These are phyloP conservation scores for Ceyx margarethae DNA, from an alignment of 2,113 vertebrate species.

Conservation along the genomic window DNA sequence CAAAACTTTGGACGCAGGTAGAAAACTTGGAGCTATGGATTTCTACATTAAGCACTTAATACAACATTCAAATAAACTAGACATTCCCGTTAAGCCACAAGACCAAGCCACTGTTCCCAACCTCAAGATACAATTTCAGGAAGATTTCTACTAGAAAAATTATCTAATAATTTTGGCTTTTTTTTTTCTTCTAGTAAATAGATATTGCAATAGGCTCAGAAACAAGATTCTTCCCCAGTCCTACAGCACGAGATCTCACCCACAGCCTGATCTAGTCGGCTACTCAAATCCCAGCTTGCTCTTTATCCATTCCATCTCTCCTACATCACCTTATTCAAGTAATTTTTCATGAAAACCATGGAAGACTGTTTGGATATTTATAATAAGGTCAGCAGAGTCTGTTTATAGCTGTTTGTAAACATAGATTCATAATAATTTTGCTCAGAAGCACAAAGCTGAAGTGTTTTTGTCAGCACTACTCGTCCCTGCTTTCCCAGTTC, in stretches of 20 bases:
- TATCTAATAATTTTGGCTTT: background rate
- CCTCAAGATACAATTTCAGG: background rate
- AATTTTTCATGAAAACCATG: conserved; percentile 7
- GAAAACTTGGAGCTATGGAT: background rate
- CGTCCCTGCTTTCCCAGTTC: background rate
- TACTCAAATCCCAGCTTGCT: background rate
- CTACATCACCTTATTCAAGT: background rate
- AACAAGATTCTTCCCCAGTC: background rate
- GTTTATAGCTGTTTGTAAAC: conserved; percentile 40
- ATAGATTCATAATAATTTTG: conserved; percentile 5
- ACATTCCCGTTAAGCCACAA: background rate
- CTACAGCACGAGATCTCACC: background rate
- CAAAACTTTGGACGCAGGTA: background rate
- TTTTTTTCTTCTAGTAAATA: background rate
- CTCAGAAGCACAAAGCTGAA: conserved; percentile 29
- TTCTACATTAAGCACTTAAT: background rate
- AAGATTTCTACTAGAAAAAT: background rate
- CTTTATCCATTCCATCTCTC: background rate
- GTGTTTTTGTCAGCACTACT: conserved; percentile 6
- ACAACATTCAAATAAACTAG: background rate
- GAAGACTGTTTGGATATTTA: conserved; percentile 22
- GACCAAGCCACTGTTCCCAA: background rate
- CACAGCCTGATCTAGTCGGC: background rate
- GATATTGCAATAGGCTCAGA: background rate
- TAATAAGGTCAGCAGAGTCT: conserved; percentile 21